These are phyloP conservation scores for Nudaria mundana DNA, from an alignment of 2,888 invertebrate genomes.

Conservation along the genomic window DNA sequence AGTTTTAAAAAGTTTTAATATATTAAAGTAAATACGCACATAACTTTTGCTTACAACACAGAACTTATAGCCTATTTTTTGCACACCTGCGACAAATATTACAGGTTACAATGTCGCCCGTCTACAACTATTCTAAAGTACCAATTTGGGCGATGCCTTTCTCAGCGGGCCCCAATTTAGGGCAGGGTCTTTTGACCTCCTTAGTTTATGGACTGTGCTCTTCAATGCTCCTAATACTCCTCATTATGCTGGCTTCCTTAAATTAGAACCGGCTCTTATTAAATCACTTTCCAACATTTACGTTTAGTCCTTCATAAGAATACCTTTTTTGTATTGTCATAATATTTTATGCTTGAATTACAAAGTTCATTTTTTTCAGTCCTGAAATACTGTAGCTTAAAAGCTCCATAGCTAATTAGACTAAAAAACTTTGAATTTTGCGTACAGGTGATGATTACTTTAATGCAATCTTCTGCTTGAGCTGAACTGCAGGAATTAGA, in stretches of 20 bases:
- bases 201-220: slow-evolving; percentile 48
- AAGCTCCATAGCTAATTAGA: too few species aligned
- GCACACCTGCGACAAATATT: slow-evolving; percentile 20
- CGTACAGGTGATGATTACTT: too few species aligned
- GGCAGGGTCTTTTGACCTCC: slow-evolving; percentile 45
- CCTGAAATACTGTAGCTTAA: too few species aligned
- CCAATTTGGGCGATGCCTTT: slow-evolving; percentile 33
- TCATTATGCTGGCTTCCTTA: slow-evolving; percentile 36
- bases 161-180: slow-evolving; percentile 30
- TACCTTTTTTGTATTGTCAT: too few species aligned
- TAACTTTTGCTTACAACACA: slow-evolving; percentile 3
- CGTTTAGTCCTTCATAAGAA: too few species aligned
- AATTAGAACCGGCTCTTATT: slow-evolving; percentile 16
- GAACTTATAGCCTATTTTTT: slow-evolving; percentile 4
- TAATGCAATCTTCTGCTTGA: too few species aligned
- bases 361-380: too few species aligned
- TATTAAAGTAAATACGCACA: slow-evolving; percentile 3
- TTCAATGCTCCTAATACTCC: slow-evolving; percentile 43
- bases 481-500: too few species aligned
- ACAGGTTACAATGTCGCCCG: slow-evolving; percentile 17
- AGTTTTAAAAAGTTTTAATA: slow-evolving; percentile 7
- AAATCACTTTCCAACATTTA: slow-evolving; percentile 3
- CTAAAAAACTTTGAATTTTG: too few species aligned
- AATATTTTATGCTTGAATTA: neutral
- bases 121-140: slow-evolving; percentile 25